Evolutionary conservation across 2,113 vertebrate species (phyloP).

Genomic region (Leptocoma aspasia): DNA sequence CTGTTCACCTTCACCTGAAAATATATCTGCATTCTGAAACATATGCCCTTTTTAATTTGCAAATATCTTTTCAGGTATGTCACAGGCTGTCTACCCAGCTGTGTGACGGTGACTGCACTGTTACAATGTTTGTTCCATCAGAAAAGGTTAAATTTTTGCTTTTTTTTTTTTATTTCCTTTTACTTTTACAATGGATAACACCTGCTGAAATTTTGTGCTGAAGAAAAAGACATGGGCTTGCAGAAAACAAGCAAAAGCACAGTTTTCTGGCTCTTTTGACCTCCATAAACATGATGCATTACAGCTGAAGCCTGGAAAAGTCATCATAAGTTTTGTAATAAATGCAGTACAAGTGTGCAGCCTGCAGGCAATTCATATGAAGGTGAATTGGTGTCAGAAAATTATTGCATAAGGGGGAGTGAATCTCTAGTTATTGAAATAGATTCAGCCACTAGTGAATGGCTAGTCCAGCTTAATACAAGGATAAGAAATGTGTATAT

Average conservation of each 20-base stretch:
- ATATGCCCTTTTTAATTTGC: neutral
- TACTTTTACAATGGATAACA: neutral
- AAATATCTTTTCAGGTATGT: neutral
- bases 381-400: neutral
- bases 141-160: neutral
- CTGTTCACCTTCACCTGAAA: neutral
- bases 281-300: neutral
- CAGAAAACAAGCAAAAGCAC: neutral
- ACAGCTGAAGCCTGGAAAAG: slow-evolving; percentile 26
- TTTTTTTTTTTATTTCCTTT: neutral
- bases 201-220: neutral
- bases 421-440: neutral
- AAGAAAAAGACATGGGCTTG: neutral
- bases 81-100: neutral
- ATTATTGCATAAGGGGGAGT: neutral
- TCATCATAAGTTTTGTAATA: neutral
- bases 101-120: neutral
- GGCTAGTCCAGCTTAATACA: neutral
- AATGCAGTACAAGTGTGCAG: slow-evolving; percentile 24
- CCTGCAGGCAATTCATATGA: slow-evolving; percentile 28
- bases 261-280: slow-evolving; percentile 5
- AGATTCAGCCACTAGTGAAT: neutral
- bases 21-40: neutral
- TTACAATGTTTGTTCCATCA: neutral
- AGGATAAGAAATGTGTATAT: neutral